Evolutionary conservation across 53 echinoderm and acorn worm genomes (phyloP).

Genomic region (Crossaster papposus): DNA sequence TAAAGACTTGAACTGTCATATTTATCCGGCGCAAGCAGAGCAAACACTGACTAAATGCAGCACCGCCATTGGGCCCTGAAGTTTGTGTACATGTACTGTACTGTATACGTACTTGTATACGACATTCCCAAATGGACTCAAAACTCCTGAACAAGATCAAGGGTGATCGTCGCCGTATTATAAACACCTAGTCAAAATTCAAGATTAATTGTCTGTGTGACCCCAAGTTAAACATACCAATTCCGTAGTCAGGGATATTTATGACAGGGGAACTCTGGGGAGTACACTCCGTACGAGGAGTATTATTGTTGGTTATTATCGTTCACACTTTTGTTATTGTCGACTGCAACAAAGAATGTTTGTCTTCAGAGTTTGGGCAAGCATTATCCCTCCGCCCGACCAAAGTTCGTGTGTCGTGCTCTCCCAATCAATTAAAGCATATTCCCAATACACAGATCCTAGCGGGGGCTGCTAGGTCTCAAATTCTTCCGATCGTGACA

Average conservation of each 20-base stretch:
- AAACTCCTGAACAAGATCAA: background rate
- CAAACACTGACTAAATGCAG: no score
- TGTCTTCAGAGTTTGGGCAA: conserved; percentile 24
- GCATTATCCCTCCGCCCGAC: background rate
- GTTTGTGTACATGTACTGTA: no score
- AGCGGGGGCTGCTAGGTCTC: background rate
- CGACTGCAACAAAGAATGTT: conserved; percentile 33
- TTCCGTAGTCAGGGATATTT: conserved; percentile 4
- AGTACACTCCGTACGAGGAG: background rate
- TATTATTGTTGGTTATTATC: conserved; percentile 15
- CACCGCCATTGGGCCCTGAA: no score
- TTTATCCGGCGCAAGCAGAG: no score
- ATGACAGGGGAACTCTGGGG: conserved; percentile 2
- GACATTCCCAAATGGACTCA: background rate
- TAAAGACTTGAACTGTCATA: no score
- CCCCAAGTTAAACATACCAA: conserved; percentile 40
- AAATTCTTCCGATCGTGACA: background rate
- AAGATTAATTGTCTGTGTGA: conserved; percentile 43
- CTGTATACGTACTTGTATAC: no score
- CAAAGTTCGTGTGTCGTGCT: conserved; percentile 36
- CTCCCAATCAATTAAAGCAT: background rate
- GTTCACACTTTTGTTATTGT: conserved; percentile 39
- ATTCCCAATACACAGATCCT: background rate
- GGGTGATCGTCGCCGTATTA: background rate
- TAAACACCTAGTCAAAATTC: conserved; percentile 43